Conservation (phyloP, 2,888 invertebrate species). For the Drosophila acutilabella region DNA sequence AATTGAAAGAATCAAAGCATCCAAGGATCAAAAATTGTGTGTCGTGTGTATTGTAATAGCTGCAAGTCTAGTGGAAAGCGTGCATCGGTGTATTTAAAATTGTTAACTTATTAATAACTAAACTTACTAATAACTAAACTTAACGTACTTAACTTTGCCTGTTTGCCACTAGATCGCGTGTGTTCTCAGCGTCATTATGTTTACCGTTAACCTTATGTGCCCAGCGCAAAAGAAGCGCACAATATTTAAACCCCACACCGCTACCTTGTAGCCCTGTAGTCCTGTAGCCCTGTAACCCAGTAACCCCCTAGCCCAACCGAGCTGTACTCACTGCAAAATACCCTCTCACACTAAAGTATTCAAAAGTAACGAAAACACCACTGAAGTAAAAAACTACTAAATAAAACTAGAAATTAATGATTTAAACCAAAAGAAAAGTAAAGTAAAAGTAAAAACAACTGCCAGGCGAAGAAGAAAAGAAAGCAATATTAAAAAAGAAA, state of each 20-base stretch:
- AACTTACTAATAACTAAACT: background rate
- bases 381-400: slow-evolving; percentile 24
- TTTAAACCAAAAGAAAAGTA: background rate
- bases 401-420: slow-evolving; percentile 9
- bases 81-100: slow-evolving; percentile 38
- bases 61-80: slow-evolving; percentile 4
- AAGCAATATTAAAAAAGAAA: slow-evolving; percentile 30
- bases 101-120: slow-evolving; percentile 44
- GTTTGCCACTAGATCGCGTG: slow-evolving; percentile 61
- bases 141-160: slow-evolving; percentile 31
- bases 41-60: slow-evolving; percentile 31
- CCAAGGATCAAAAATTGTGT: slow-evolving; percentile 15
- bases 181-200: slow-evolving; percentile 46
- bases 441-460: slow-evolving; percentile 42
- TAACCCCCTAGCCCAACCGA: too few relatives aligned
- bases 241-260: background rate
- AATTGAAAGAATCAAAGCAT: background rate
- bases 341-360: background rate
- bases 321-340: background rate
- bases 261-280: background rate
- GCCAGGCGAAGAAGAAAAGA: slow-evolving; percentile 53
- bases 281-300: too few relatives aligned
- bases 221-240: slow-evolving; percentile 28
- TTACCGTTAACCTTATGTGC: slow-evolving; percentile 43
- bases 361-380: slow-evolving; percentile 58